Base-by-base conservation (phyloP, 2,797 vertebrate genomes). In the Epinephelus malabaricus region DNA sequence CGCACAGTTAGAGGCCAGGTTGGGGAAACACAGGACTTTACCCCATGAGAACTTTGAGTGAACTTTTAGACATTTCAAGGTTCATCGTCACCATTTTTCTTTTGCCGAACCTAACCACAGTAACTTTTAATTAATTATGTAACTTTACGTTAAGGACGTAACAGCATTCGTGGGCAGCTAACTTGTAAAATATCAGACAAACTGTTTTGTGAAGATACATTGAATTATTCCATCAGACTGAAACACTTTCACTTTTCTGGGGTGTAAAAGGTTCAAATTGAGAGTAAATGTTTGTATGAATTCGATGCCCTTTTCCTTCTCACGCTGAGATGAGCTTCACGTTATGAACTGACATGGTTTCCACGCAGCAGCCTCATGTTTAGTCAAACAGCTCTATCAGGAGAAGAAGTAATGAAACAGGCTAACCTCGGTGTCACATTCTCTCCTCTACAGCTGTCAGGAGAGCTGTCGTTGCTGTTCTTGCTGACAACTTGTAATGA, bases 401-500 rank as follows among this genome's bases (percentile, higher is more conserved):
- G 55, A 76, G 59, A 0, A 59, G 68, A 51, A 55, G 73, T 67
- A 60, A 82, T 82, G 79, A 68, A 81, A 40, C 46, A 10, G 69
- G n/a, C 73, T 68, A 11, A 66, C 79, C 73, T 66, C 67, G 0
- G 61, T 27, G 81, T 82, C 64, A 30, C 40, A 23, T n/a, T 6
- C 50, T 49, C 56, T 45, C 49, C 73, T 73, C 73, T 15, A 30
- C 62, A 12, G 77, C 77, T 76, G 79, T 76, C 73, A 68, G 67
- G 50, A 69, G 64, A 47, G 70, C 64, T 23, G 73, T 34, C 46
- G 64, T 1, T 60, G 72, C 61, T 45, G 69, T 80, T 74, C 30
- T 55, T 21, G 54, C 65, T 81, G 78, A 76, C 77, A 64, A 46
- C 64, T 43, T 53, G 77, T 66, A 67, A 85, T 77, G 78, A 87